phyloP scores from a whole-genome alignment of 2,113 vertebrate genomes.

The Ictalurus punctatus region DNA sequence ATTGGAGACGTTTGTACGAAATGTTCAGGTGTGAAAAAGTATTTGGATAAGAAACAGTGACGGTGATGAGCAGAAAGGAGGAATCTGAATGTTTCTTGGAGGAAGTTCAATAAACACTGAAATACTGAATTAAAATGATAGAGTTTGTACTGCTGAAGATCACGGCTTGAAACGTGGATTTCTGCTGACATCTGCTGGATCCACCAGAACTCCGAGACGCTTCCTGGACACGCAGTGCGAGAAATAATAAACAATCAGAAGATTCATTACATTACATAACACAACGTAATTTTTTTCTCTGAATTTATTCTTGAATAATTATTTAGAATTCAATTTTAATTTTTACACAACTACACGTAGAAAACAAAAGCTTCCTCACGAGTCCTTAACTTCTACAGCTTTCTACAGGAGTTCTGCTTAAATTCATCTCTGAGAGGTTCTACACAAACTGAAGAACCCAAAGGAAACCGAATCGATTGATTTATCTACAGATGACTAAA shows the following conservation, averaged over 20 bases:
- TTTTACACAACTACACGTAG: too few species aligned
- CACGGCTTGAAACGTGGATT: background rate
- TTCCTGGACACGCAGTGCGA: background rate
- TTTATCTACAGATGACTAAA: background rate
- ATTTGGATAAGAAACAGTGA: background rate
- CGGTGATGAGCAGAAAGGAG: background rate
- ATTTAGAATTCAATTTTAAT: background rate
- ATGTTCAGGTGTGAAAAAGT: background rate
- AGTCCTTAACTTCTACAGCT: too few species aligned
- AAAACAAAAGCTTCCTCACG: too few species aligned
- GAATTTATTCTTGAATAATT: background rate
- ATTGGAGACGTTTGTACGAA: background rate
- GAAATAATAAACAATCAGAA: background rate
- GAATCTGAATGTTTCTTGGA: background rate
- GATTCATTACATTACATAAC: background rate
- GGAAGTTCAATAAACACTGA: background rate
- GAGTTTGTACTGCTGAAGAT: background rate
- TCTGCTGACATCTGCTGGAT: conserved; percentile 53
- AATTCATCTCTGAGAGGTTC: too few species aligned
- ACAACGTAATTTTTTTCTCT: background rate
- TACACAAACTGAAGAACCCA: background rate
- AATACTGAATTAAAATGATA: background rate
- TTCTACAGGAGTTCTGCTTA: too few species aligned
- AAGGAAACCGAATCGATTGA: background rate
- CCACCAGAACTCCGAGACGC: background rate